Percentiles rank a stretch among this genome's conserved stretches.
These are phyloP conservation scores for Brachyistius frenatus DNA, from an alignment of 2,113 vertebrate species.

Conservation along the genomic window DNA sequence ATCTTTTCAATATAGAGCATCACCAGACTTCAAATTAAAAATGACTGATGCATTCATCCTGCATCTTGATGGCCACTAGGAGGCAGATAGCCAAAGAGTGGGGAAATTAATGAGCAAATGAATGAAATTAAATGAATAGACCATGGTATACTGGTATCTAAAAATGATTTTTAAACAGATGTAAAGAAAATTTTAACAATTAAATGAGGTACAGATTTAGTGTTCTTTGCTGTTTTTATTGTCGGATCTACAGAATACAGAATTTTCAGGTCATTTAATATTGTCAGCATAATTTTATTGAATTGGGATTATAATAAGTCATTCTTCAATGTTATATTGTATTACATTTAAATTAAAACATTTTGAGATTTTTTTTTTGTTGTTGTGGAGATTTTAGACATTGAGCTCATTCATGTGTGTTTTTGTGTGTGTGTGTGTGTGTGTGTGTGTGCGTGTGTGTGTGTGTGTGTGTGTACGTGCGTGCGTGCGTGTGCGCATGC, in stretches of 20 bases:
- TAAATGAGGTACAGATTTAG: too few species aligned
- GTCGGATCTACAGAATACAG: background rate
- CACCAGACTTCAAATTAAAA: too few species aligned
- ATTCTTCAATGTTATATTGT: constrained; percentile 1
- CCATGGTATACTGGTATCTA: too few species aligned
- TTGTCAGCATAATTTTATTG: background rate
- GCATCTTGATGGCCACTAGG: too few species aligned
- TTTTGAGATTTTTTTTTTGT: background rate
- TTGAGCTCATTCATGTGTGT: constrained; percentile 27
- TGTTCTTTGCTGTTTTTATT: background rate
- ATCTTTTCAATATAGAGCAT: too few species aligned
- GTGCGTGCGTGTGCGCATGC: constrained; percentile 20
- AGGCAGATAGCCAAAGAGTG: too few species aligned
- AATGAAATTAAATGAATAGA: too few species aligned
- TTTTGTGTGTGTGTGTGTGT: constrained; percentile 31
- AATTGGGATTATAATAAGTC: constrained; percentile 1
- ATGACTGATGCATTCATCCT: too few species aligned
- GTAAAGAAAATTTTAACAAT: too few species aligned
- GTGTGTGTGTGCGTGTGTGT: constrained; percentile 20
- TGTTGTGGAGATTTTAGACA: constrained; percentile 4
- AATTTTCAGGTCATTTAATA: background rate
- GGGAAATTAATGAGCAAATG: too few species aligned
- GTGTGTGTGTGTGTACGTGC: constrained; percentile 27
- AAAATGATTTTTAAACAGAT: too few species aligned
- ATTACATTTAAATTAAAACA: constrained; percentile 9